A percentile compares a stretch with the other conserved stretches of the same genome.
Evolutionary conservation across 2,888 invertebrate genomes (phyloP).

Genomic region (Lucinisca nassula): DNA sequence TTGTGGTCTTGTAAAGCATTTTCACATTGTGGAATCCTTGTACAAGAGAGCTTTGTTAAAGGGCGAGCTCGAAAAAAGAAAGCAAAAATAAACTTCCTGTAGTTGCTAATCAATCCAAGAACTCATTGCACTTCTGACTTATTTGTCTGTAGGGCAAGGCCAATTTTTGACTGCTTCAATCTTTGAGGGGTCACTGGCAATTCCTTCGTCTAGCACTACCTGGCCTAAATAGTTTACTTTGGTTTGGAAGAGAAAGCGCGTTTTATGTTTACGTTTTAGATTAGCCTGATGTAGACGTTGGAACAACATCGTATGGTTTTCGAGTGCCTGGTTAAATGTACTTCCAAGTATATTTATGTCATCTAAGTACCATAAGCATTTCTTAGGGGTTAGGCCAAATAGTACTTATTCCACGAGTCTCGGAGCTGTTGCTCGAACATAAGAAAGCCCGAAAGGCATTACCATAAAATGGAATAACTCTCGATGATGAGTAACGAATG

Average conservation of each 20-base stretch:
- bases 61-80: neutral
- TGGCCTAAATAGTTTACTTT: slow-evolving; percentile 29
- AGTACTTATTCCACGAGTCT: slow-evolving; percentile 14
- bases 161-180: slow-evolving; percentile 18
- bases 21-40: slow-evolving; percentile 16
- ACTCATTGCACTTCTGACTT: slow-evolving; percentile 14
- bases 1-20: slow-evolving; percentile 16
- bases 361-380: slow-evolving; percentile 33
- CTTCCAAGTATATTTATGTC: slow-evolving; percentile 34
- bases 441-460: slow-evolving; percentile 28
- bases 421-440: slow-evolving; percentile 18
- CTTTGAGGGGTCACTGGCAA: slow-evolving; percentile 16
- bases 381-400: neutral
- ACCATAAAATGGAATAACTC: slow-evolving; percentile 48
- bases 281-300: slow-evolving; percentile 3
- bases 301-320: slow-evolving; percentile 16
- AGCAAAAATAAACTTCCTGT: slow-evolving; percentile 25
- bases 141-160: neutral
- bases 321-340: slow-evolving; percentile 15
- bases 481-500: slow-evolving; percentile 44
- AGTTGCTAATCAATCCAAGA: slow-evolving; percentile 26
- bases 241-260: slow-evolving; percentile 14
- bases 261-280: slow-evolving; percentile 23
- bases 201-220: slow-evolving; percentile 10
- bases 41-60: neutral